Evolutionary conservation across 2,797 vertebrate species (phyloP).

Genomic region (Xenops minutus): DNA sequence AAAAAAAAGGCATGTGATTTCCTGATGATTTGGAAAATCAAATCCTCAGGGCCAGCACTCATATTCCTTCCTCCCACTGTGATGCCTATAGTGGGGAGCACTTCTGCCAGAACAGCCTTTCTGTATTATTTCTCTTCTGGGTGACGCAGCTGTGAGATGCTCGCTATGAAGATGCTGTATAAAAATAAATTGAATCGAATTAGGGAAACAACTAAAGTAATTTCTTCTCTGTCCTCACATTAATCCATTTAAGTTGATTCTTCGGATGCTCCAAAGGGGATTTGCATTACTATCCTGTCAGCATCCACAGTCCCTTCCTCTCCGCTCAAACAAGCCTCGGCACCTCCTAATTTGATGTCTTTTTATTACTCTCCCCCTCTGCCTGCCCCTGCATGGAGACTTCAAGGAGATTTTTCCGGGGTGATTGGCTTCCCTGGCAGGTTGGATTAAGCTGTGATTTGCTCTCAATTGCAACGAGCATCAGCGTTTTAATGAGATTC

Average conservation of each 20-base stretch:
- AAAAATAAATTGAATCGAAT: conserved; percentile 35
- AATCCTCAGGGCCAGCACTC: conserved; percentile 15
- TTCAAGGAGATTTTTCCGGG: conserved; percentile 15
- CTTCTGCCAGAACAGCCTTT: not conserved
- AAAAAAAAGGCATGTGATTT: not conserved
- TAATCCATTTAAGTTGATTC: conserved; percentile 22
- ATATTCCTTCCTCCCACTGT: not conserved
- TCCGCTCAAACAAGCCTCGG: not conserved
- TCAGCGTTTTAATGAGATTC: not conserved
- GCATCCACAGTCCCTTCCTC: not conserved
- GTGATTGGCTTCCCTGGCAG: conserved; percentile 13
- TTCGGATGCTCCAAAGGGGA: conserved; percentile 11
- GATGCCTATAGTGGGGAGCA: not conserved
- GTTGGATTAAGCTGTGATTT: not conserved
- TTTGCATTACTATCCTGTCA: conserved; percentile 22
- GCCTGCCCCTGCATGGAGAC: not conserved
- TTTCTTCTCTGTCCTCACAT: conserved; percentile 3
- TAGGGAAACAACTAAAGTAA: not conserved
- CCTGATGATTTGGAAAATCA: conserved; percentile 27
- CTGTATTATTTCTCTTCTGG: not conserved
- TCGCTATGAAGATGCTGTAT: not conserved
- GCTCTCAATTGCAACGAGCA: not conserved
- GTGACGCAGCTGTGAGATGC: not conserved
- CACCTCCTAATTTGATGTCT: conserved; percentile 6
- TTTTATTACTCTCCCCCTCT: not conserved